Base-by-base conservation (phyloP, 2,888 invertebrate species). In the Caradrina clavipalpis region DNA sequence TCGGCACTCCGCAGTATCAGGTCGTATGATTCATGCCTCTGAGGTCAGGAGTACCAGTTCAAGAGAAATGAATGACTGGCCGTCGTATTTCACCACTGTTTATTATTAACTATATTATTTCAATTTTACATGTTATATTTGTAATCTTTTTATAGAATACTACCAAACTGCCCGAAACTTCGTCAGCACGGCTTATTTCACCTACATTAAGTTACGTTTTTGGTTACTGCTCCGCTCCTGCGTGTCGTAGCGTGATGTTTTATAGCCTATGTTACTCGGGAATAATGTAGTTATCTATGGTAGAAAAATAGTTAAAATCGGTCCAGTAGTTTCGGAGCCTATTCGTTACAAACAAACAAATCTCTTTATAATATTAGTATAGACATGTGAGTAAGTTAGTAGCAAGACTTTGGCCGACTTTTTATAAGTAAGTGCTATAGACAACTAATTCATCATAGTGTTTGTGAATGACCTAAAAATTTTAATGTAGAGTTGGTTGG, bases 41-140 rank as follows among this genome's bases (percentile, higher is more conserved):
- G 90, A 90, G 93, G 93, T 94, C 93, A 94, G 90, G 90, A 91
- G 87, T 89, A 89, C 91, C 91, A 93, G 91, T 92, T 90, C 87
- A 86, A 88, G 87, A 86, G 88, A 87, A 87, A 85, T 86, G 81
- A 85, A 85, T 88, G 86, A 86, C 82, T 81, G 65, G 82, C 73
- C 75, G 76, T 85, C 80, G 79, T 86, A 85, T 86, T 84, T 84
- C 80, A 83, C 58, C 71, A 73, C 77, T 72, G 83, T 81, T 75
- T 78, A 78, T 75, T 81, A 81, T 73, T 73, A 75, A 82, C 73
- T 58, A 69, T 82, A 76, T 77, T 76, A 76, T 80, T 76, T 69
- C 39, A 73, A 72, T 81, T 56, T 78, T 56, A 51, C 45, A 57
- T 66, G 66, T 69, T 71, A 56, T 74, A 63, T 26, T 42, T 39